A percentile compares a stretch with the other conserved stretches of the same genome.
Conservation (phyloP, 2,113 vertebrate genomes). For the Copsychus sechellarum region DNA sequence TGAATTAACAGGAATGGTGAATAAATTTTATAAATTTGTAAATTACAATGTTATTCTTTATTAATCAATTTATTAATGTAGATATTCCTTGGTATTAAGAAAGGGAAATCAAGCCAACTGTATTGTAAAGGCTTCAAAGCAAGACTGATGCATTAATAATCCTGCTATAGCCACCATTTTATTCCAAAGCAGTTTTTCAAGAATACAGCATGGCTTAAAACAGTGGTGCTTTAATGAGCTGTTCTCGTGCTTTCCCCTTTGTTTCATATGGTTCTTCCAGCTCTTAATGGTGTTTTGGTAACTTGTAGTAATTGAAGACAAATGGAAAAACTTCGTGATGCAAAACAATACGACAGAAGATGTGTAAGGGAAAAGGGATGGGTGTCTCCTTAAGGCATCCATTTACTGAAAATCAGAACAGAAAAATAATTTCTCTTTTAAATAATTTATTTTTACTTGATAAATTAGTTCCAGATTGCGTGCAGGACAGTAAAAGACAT, state of each 20-base stretch:
- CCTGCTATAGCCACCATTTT: neutral
- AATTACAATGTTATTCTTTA: neutral
- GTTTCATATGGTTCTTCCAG: neutral
- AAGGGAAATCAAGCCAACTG: neutral
- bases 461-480: neutral
- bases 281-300: neutral
- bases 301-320: neutral
- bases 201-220: neutral
- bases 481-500: neutral
- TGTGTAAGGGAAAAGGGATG: neutral
- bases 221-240: neutral
- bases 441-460: neutral
- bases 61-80: neutral
- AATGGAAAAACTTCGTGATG: neutral
- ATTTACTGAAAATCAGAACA: neutral
- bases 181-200: neutral
- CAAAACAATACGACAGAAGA: neutral
- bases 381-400: neutral
- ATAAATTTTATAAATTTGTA: neutral
- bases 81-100: neutral
- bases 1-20: neutral
- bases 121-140: neutral
- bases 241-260: neutral
- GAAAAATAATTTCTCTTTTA: neutral
- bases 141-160: neutral